Percentiles rank a stretch among this genome's conserved stretches.
These are phyloP conservation scores for Lordiphosa fenestrarum DNA, from an alignment of 2,888 invertebrate genomes.

Conservation along the genomic window DNA sequence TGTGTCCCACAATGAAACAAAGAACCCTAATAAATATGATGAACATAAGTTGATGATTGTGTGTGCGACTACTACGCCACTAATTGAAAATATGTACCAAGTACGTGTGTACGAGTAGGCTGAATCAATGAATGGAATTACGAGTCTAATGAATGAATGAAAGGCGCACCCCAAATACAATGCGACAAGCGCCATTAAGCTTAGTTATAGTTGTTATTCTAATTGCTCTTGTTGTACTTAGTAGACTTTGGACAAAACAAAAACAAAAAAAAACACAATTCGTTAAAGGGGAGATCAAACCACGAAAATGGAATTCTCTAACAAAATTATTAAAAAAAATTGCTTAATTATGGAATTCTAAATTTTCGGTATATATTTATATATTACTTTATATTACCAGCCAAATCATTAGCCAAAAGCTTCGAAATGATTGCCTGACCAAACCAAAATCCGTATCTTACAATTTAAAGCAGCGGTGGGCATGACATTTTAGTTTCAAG, in stretches of 20 bases:
- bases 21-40: conserved; percentile 29
- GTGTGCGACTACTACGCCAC: conserved; percentile 28
- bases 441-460: no score
- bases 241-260: conserved; percentile 2
- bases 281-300: not conserved
- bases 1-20: conserved; percentile 39
- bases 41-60: conserved; percentile 34
- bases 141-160: conserved; percentile 58
- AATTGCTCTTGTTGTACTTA: conserved; percentile 30
- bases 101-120: conserved; percentile 3
- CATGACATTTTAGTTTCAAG: no score
- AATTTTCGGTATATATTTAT: no score
- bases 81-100: conserved; percentile 41
- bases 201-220: conserved; percentile 19
- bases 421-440: no score
- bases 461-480: no score
- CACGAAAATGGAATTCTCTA: not conserved
- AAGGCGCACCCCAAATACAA: conserved; percentile 45
- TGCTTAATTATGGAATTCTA: no score
- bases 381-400: no score
- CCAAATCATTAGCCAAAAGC: no score
- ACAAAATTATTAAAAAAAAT: not conserved
- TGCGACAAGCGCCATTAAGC: conserved; percentile 55
- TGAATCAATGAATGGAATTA: conserved; percentile 54
- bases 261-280: conserved; percentile 9